Evolutionary conservation across 2,113 vertebrate species (phyloP).

Genomic region (Ranitomeya variabilis): DNA sequence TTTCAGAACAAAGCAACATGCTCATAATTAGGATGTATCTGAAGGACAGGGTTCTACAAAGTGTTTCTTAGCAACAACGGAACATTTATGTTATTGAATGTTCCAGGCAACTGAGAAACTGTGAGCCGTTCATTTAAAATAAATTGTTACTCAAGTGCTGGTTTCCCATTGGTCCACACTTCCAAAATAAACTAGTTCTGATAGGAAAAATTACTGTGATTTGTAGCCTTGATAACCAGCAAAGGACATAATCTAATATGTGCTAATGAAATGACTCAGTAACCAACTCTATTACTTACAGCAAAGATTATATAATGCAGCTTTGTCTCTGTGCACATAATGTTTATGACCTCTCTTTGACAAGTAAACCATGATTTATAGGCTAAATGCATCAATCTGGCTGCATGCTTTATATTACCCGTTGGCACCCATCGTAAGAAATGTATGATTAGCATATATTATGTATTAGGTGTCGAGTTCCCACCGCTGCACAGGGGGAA

Average conservation of each 20-base stretch:
- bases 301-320: no score
- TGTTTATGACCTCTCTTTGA: no score
- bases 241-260: neutral
- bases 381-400: no score
- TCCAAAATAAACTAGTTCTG: neutral
- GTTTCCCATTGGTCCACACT: neutral
- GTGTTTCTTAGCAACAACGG: conserved; percentile 44
- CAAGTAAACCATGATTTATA: no score
- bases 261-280: neutral
- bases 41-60: neutral
- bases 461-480: no score
- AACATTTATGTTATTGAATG: conserved; percentile 18
- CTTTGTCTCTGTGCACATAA: no score
- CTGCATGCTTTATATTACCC: no score
- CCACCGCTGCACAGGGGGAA: no score
- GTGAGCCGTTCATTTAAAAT: conserved; percentile 23
- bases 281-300: no score
- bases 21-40: neutral
- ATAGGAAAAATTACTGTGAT: neutral
- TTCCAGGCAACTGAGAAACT: conserved; percentile 10
- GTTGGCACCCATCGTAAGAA: no score
- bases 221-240: neutral
- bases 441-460: no score
- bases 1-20: neutral
- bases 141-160: conserved; percentile 2